Evolutionary conservation across 2,113 vertebrate genomes (phyloP).

Genomic region (Pangasianodon hypophthalmus): DNA sequence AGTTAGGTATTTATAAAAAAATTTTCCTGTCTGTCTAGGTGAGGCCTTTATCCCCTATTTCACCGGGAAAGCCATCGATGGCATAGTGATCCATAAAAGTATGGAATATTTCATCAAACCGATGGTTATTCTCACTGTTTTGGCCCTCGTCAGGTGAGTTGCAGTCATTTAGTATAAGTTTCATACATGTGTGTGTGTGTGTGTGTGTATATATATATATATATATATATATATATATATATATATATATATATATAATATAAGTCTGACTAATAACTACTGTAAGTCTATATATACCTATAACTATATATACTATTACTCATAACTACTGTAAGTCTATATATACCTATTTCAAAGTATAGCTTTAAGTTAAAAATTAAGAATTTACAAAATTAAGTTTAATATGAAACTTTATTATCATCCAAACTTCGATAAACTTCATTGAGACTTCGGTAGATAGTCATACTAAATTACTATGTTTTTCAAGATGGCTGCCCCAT

Average conservation of each 20-base stretch:
- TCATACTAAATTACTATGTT: background rate
- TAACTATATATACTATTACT: background rate
- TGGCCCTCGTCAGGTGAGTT: constrained; percentile 86
- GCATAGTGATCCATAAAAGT: constrained; percentile 88
- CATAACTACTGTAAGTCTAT: background rate
- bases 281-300: background rate
- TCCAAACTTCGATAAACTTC: background rate
- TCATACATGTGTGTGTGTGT: background rate
- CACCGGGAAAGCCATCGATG: constrained; percentile 86
- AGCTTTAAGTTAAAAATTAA: background rate
- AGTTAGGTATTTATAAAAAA: background rate
- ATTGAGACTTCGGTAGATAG: no score
- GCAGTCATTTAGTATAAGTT: background rate
- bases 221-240: no score
- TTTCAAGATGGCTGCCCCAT: background rate
- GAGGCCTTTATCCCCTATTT: constrained; percentile 91
- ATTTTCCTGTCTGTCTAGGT: constrained; percentile 68
- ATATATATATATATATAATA: no score
- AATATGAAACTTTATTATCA: background rate
- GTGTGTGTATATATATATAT: no score
- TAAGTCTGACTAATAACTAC: background rate
- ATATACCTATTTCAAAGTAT: background rate
- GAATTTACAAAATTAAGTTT: no score
- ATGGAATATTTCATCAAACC: constrained; percentile 84
- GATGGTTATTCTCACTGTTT: constrained; percentile 72